phyloP scores from a whole-genome alignment of 2,888 invertebrate genomes.

The Periphyllus acericola region DNA sequence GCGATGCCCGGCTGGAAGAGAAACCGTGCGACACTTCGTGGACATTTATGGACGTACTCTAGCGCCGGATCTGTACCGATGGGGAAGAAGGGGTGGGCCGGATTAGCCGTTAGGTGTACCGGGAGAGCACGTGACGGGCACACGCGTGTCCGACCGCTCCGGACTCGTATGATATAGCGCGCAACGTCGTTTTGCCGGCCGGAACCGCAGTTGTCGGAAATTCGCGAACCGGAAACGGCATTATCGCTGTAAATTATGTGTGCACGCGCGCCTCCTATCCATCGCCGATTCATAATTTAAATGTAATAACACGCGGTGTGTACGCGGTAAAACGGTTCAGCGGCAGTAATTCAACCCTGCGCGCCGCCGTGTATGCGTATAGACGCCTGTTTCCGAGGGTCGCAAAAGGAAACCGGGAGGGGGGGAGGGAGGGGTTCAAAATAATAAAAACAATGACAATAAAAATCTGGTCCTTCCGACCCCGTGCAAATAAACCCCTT shows the following conservation, averaged over 20 bases:
- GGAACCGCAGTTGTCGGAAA: slow-evolving; percentile 40
- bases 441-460: slow-evolving; percentile 1
- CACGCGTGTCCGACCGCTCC: not conserved
- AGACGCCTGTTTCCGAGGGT: not conserved
- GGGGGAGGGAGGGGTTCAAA: not conserved
- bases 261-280: not conserved
- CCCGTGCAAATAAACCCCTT: not conserved
- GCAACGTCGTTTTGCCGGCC: slow-evolving; percentile 17
- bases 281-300: slow-evolving; percentile 1
- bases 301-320: slow-evolving; percentile 2
- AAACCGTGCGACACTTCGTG: too few relatives aligned
- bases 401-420: not conserved
- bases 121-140: too few relatives aligned
- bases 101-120: too few relatives aligned
- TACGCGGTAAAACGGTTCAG: not conserved
- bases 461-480: not conserved
- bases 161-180: too few relatives aligned
- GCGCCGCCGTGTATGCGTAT: not conserved
- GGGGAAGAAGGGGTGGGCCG: too few relatives aligned
- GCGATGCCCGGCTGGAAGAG: too few relatives aligned
- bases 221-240: slow-evolving; percentile 33
- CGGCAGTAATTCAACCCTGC: not conserved
- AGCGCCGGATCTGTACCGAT: too few relatives aligned
- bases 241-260: not conserved
- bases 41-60: too few relatives aligned